A percentile compares a stretch with the other conserved stretches of the same genome.
Conservation (phyloP, 2,113 vertebrate genomes). For the Scomber colias region DNA sequence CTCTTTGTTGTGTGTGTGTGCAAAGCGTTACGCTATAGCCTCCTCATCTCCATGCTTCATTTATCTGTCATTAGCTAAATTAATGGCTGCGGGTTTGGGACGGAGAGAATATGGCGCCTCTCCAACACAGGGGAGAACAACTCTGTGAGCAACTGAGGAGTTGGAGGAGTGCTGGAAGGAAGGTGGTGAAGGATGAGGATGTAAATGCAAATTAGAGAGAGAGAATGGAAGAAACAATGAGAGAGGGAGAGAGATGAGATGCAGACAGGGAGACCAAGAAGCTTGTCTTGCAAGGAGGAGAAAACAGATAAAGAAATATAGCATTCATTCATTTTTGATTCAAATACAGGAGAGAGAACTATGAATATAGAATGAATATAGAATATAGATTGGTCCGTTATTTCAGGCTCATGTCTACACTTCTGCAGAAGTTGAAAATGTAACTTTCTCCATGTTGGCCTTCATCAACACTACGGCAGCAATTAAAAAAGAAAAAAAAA, state of each 20-base stretch:
- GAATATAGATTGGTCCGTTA: background rate
- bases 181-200: slow-evolving; percentile 30
- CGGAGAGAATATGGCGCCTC: slow-evolving; percentile 54
- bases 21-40: slow-evolving; percentile 27
- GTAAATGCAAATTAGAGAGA: slow-evolving; percentile 36
- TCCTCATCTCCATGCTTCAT: slow-evolving; percentile 76
- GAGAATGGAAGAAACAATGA: background rate
- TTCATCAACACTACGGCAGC: background rate
- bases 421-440: background rate
- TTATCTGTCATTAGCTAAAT: slow-evolving; percentile 82
- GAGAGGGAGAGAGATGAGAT: background rate
- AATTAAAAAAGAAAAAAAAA: background rate
- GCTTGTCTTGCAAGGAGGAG: slow-evolving; percentile 25
- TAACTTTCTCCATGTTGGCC: background rate
- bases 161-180: slow-evolving; percentile 2
- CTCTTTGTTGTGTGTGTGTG: background rate
- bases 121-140: slow-evolving; percentile 54
- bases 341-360: slow-evolving; percentile 13
- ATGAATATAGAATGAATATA: background rate
- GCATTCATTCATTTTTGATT: slow-evolving; percentile 42
- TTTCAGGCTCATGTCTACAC: background rate
- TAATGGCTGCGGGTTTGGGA: slow-evolving; percentile 71
- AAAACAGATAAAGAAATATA: slow-evolving; percentile 26
- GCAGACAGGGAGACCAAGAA: slow-evolving; percentile 22
- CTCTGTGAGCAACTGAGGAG: slow-evolving; percentile 43